A percentile compares a stretch with the other conserved stretches of the same genome.
These are phyloP conservation scores for Glaucomys volans DNA, from an alignment of 2,113 vertebrate species.

Conservation along the genomic window DNA sequence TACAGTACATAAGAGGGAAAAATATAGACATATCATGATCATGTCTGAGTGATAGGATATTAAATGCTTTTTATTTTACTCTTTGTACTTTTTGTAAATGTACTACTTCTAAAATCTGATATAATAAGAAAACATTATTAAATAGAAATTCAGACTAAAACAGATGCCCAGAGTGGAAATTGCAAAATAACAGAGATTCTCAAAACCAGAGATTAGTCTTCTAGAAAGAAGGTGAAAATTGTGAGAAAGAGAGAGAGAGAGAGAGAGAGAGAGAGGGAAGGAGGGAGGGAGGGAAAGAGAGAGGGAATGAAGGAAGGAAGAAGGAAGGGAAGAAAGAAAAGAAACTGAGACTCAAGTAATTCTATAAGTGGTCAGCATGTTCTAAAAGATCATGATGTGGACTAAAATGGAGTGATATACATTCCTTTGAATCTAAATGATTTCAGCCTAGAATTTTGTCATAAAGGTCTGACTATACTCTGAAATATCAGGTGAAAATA, in stretches of 20 bases:
- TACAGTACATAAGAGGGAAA: not conserved
- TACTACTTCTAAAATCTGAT: not conserved
- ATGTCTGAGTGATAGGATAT: not conserved
- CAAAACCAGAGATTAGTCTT: not conserved
- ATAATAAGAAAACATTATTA: not conserved
- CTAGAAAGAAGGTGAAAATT: not conserved
- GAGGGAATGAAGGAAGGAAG: too few species aligned
- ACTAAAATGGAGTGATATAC: not conserved
- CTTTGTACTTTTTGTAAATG: not conserved
- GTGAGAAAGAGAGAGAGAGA: not conserved
- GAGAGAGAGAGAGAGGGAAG: too few species aligned
- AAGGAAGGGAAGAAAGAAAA: not conserved
- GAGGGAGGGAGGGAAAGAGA: too few species aligned
- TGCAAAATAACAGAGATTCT: not conserved
- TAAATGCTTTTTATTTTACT: conserved; percentile 19
- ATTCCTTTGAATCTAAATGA: not conserved
- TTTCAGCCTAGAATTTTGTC: conserved; percentile 35
- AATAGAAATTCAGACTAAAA: conserved; percentile 11
- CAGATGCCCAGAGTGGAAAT: not conserved
- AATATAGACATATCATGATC: not conserved
- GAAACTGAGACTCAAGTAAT: not conserved
- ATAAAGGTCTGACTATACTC: not conserved
- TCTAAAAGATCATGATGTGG: not conserved
- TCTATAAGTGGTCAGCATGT: not conserved
- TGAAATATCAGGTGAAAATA: conserved; percentile 19